Conservation (phyloP, 2,888 invertebrate genomes). For the Cryptus viduatorius region DNA sequence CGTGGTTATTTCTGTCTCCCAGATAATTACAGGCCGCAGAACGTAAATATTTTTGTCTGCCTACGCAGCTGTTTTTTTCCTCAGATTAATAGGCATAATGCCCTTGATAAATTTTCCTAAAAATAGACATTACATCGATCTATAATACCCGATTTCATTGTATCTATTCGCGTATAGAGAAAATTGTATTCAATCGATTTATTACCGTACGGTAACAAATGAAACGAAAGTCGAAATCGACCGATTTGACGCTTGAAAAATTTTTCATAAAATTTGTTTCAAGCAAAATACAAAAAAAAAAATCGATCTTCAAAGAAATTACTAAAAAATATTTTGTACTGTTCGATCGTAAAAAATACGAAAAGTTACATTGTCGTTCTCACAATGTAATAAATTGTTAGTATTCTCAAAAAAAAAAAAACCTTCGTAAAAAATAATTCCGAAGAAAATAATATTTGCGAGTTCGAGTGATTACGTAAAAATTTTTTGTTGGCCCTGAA, state of each 20-base stretch:
- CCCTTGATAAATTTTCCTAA: not conserved
- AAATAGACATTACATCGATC: not conserved
- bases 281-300: too few species aligned
- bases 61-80: not conserved
- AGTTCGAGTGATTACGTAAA: not conserved
- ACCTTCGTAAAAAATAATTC: not conserved
- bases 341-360: too few species aligned
- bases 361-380: not conserved
- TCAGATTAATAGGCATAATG: not conserved
- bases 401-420: not conserved
- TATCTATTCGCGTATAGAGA: too few species aligned
- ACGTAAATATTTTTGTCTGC: not conserved
- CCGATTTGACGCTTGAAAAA: too few species aligned
- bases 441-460: slow-evolving; percentile 2
- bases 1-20: not conserved
- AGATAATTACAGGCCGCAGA: not conserved
- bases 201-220: too few species aligned
- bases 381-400: not conserved
- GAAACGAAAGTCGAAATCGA: too few species aligned
- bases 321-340: too few species aligned
- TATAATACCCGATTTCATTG: not conserved
- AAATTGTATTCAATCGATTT: too few species aligned
- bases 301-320: too few species aligned
- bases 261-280: too few species aligned
- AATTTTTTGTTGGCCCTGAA: slow-evolving; percentile 67